Conservation (phyloP, 2,113 vertebrate species). For the Cavia aperea region DNA sequence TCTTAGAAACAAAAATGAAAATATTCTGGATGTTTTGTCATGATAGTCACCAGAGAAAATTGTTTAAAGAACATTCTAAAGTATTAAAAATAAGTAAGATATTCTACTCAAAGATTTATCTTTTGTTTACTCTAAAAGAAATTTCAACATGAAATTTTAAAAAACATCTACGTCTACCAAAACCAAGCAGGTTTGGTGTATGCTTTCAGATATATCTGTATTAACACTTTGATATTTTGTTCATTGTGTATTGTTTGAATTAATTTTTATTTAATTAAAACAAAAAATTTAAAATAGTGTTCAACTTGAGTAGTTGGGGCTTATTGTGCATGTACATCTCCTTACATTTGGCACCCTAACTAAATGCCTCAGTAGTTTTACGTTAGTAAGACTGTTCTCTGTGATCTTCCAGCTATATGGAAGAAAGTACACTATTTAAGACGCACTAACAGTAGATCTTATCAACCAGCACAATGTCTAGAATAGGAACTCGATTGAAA, state of each 20-base stretch:
- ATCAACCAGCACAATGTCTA: background rate
- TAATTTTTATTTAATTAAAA: slow-evolving; percentile 10
- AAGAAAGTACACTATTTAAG: background rate
- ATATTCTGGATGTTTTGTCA: background rate
- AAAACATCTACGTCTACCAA: background rate
- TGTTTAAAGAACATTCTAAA: background rate
- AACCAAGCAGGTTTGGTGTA: background rate
- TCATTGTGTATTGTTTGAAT: background rate
- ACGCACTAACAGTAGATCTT: background rate
- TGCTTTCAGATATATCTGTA: background rate
- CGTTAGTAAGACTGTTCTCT: background rate
- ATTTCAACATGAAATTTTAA: background rate
- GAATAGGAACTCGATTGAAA: background rate
- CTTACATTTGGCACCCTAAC: background rate
- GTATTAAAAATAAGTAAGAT: background rate
- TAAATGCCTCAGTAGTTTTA: background rate
- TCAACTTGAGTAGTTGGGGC: background rate
- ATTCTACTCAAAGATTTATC: background rate
- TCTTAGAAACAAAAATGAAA: background rate
- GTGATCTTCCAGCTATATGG: background rate
- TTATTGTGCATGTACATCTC: background rate
- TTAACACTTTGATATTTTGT: background rate
- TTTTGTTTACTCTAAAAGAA: background rate
- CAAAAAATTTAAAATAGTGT: background rate
- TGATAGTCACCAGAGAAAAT: background rate